Percentiles rank a stretch among this genome's conserved stretches.
Evolutionary conservation across 1,140 invertebrate genomes (phyloP).

Genomic region (Nasonia giraulti): DNA sequence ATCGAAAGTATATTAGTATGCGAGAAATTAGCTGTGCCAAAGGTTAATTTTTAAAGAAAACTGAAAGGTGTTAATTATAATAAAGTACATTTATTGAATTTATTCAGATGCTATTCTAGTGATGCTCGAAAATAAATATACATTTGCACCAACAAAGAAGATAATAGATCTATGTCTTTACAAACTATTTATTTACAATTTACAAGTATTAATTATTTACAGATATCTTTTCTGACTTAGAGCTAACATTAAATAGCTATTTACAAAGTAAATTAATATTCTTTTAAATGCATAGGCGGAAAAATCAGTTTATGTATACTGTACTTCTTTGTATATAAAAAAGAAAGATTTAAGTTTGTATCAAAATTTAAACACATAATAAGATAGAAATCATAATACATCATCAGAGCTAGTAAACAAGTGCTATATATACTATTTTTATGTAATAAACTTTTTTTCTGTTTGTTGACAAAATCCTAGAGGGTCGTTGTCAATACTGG

Average conservation of each 20-base stretch:
- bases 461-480: conserved; percentile 36
- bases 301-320: conserved; percentile 42
- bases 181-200: conserved; percentile 53
- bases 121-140: conserved; percentile 50
- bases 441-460: conserved; percentile 6
- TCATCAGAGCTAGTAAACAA: conserved; percentile 25
- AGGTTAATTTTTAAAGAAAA: conserved; percentile 47
- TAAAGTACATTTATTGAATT: conserved; percentile 46
- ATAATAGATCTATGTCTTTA: conserved; percentile 49
- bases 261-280: conserved; percentile 51
- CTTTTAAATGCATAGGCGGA: conserved; percentile 48
- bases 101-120: conserved; percentile 16
- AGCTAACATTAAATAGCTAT: conserved; percentile 54
- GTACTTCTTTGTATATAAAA: conserved; percentile 40
- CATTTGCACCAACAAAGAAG: conserved; percentile 42
- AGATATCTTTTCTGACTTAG: conserved; percentile 44
- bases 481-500: conserved; percentile 45
- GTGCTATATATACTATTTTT: conserved; percentile 33
- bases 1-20: neutral
- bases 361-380: conserved; percentile 36
- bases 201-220: conserved; percentile 52
- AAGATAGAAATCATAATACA: conserved; percentile 20
- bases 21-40: conserved; percentile 34
- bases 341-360: conserved; percentile 19
- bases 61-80: conserved; percentile 36